Conservation (phyloP, 2,888 invertebrate species). For the Parnassius orleans region DNA sequence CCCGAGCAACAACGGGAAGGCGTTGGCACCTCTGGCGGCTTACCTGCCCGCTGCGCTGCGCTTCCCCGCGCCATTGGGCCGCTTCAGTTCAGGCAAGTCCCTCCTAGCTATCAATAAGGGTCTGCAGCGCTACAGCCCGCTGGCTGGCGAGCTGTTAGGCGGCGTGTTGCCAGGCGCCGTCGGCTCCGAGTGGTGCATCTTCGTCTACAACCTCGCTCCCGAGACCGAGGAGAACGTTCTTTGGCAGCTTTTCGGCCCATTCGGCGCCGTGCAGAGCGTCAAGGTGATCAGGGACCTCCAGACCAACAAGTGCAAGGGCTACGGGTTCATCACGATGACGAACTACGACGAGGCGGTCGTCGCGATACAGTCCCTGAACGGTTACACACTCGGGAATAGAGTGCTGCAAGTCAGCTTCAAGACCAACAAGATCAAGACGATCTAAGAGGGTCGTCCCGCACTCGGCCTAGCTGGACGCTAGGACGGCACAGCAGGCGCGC, state of each 20-base stretch:
- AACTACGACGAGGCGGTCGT: constrained; percentile 96
- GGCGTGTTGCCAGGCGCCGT: constrained; percentile 88
- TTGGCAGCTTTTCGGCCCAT: constrained; percentile 98
- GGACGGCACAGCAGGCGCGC: constrained; percentile 79
- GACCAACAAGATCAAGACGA: constrained; percentile 89
- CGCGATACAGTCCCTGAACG: constrained; percentile 95
- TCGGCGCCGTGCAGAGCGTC: constrained; percentile 95
- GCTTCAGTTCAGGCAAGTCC: constrained; percentile 93
- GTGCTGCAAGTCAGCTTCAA: constrained; percentile 96
- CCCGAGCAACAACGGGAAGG: constrained; percentile 92
- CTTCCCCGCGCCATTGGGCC: constrained; percentile 84
- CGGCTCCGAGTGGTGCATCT: constrained; percentile 93
- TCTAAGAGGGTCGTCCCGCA: constrained; percentile 76
- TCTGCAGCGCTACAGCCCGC: constrained; percentile 89
- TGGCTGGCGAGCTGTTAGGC: constrained; percentile 91
- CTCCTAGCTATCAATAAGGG: constrained; percentile 92
- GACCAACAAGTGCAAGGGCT: constrained; percentile 97
- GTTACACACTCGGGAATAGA: constrained; percentile 93
- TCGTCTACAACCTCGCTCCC: constrained; percentile 97
- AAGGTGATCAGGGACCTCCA: constrained; percentile 95
- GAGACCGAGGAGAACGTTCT: constrained; percentile 97
- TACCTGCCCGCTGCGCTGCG: constrained; percentile 88
- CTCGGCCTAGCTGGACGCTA: constrained; percentile 70
- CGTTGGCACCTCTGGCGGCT: constrained; percentile 90
- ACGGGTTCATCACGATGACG: constrained; percentile 97